A percentile compares a stretch with the other conserved stretches of the same genome.
phyloP scores from a whole-genome alignment of 2,888 invertebrate species.

The Tetheella fluctuosa region DNA sequence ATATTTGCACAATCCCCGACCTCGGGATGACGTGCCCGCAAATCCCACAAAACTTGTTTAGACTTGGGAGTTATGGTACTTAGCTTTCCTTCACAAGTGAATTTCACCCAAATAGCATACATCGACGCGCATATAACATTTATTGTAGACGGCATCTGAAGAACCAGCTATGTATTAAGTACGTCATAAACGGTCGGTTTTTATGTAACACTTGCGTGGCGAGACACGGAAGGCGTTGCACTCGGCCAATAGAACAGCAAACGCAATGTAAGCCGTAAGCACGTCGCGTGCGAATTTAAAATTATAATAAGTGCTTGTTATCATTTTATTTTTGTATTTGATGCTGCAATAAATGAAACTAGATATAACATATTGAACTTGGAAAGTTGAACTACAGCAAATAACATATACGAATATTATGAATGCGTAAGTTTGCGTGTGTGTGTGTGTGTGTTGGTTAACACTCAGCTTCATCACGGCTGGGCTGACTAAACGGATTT shows the following conservation, averaged over 20 bases:
- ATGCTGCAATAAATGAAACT: too few species aligned
- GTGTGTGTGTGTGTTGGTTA: too few species aligned
- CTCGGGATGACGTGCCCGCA: conserved; percentile 59
- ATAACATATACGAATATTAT: too few species aligned
- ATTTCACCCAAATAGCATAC: conserved; percentile 33
- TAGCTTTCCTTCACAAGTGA: conserved; percentile 21
- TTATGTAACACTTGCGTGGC: conserved; percentile 74
- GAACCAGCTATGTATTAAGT: conserved; percentile 39
- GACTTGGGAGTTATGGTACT: conserved; percentile 44
- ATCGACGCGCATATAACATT: conserved; percentile 24
- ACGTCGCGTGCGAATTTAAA: conserved; percentile 50
- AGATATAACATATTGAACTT: too few species aligned
- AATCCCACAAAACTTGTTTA: conserved; percentile 73
- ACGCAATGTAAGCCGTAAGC: conserved; percentile 61
- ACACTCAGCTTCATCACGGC: too few species aligned
- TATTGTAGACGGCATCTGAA: conserved; percentile 15
- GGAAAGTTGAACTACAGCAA: too few species aligned
- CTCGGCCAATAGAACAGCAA: conserved; percentile 78
- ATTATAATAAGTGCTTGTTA: conserved; percentile 28
- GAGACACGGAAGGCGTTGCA: conserved; percentile 76
- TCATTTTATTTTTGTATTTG: conserved; percentile 22
- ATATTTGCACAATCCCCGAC: conserved; percentile 75
- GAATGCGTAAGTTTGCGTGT: too few species aligned
- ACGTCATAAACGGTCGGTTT: conserved; percentile 26
- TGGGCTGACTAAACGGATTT: too few species aligned